These are phyloP conservation scores for Tenthredo livida DNA, from an alignment of 2,888 invertebrate genomes.

Conservation along the genomic window DNA sequence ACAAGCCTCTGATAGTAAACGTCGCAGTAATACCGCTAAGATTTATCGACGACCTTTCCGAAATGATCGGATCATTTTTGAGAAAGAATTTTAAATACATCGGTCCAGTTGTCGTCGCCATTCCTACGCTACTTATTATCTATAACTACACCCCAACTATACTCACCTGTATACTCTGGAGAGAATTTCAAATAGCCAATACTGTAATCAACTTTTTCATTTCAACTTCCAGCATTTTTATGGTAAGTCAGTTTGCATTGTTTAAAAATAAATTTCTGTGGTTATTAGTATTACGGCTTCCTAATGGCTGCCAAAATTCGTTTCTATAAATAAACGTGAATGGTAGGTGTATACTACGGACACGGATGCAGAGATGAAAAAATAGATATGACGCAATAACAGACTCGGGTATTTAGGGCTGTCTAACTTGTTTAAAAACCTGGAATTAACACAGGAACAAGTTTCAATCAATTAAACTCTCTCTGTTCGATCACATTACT, in stretches of 20 bases:
- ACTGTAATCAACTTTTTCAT: constrained; percentile 80
- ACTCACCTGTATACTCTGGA: constrained; percentile 82
- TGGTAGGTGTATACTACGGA: no score
- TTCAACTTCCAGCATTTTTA: constrained; percentile 80
- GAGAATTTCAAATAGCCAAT: constrained; percentile 78
- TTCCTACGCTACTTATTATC: constrained; percentile 81
- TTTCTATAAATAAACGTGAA: constrained; percentile 8
- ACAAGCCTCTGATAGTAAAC: constrained; percentile 84
- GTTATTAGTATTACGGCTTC: not conserved
- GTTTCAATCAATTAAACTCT: constrained; percentile 1
- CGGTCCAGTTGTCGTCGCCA: constrained; percentile 75
- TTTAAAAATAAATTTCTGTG: not conserved
- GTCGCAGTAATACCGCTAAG: constrained; percentile 86
- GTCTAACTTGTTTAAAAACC: not conserved
- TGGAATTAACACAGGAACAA: not conserved
- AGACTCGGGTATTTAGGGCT: not conserved
- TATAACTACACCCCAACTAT: constrained; percentile 87
- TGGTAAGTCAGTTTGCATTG: constrained; percentile 73
- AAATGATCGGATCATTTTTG: constrained; percentile 86
- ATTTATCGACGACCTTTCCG: constrained; percentile 87
- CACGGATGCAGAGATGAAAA: not conserved
- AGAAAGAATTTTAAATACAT: constrained; percentile 84
- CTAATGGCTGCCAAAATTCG: not conserved
- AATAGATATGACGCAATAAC: constrained; percentile 18
- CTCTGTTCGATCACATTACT: not conserved